phyloP scores from a whole-genome alignment of 2,113 vertebrate species.

The Alligator mississippiensis region DNA sequence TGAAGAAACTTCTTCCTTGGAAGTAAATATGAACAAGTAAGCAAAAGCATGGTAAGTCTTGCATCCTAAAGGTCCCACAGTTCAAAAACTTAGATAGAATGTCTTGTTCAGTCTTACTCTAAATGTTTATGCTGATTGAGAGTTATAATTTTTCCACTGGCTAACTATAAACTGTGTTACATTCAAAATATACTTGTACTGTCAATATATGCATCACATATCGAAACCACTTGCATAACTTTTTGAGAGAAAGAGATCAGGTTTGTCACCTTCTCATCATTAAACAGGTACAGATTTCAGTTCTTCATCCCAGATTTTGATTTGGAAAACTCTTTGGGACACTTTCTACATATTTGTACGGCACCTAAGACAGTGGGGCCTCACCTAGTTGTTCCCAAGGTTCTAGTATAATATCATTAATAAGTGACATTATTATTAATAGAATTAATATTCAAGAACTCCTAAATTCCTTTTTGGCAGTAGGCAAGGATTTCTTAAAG shows the following conservation, averaged over 20 bases:
- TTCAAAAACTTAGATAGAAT: neutral
- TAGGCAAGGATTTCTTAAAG: too few relatives aligned
- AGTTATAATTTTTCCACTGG: neutral
- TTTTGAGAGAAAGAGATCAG: neutral
- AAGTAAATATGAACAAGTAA: neutral
- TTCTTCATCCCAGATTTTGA: neutral
- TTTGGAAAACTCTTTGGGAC: neutral
- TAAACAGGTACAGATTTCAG: neutral
- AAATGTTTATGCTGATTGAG: neutral
- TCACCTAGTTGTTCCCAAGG: neutral
- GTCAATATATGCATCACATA: neutral
- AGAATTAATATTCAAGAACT: neutral
- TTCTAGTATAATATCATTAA: rapidly evolving
- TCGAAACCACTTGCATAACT: neutral
- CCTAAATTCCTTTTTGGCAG: neutral
- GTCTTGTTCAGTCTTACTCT: neutral
- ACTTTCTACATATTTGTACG: rapidly evolving
- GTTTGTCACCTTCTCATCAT: neutral
- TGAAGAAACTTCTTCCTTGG: rapidly evolving
- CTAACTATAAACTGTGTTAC: neutral
- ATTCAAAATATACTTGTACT: neutral
- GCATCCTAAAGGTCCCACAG: neutral
- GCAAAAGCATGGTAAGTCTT: neutral
- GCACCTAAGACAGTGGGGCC: rapidly evolving
- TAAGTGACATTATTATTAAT: neutral